A percentile compares a stretch with the other conserved stretches of the same genome.
phyloP scores from a whole-genome alignment of 2,113 vertebrate species.

The Danionella cerebrum region DNA sequence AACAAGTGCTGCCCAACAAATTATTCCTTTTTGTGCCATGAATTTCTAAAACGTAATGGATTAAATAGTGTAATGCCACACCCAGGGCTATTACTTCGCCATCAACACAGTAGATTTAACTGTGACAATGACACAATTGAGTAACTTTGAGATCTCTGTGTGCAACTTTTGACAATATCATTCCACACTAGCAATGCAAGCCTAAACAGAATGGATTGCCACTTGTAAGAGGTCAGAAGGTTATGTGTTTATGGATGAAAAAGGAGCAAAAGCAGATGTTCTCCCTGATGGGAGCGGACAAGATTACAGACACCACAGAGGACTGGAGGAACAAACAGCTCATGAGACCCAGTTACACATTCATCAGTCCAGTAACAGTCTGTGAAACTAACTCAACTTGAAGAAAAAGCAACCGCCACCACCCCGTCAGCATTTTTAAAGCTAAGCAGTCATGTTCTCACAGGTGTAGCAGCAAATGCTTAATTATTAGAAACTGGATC shows the following conservation, averaged over 20 bases:
- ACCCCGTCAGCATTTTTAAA: too few species aligned
- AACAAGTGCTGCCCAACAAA: too few species aligned
- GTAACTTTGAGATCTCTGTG: too few species aligned
- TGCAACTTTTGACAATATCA: too few species aligned
- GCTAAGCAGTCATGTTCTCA: neutral
- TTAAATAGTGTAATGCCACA: too few species aligned
- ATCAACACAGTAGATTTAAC: too few species aligned
- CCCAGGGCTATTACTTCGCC: too few species aligned
- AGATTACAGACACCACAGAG: neutral
- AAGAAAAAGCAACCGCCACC: neutral
- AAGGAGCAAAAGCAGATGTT: neutral
- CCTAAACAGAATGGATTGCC: neutral
- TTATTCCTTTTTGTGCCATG: too few species aligned
- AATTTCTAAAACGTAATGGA: too few species aligned
- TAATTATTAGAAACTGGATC: neutral
- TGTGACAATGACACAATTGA: too few species aligned
- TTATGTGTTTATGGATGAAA: neutral
- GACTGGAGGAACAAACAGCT: neutral
- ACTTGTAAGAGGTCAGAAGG: neutral
- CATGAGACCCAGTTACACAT: neutral
- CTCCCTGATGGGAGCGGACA: neutral
- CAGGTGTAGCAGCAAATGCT: neutral
- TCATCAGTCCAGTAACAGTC: neutral
- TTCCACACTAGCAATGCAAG: neutral
- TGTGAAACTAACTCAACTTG: neutral